phyloP scores from a whole-genome alignment of 1,140 invertebrate genomes.

The Euura lappo region DNA sequence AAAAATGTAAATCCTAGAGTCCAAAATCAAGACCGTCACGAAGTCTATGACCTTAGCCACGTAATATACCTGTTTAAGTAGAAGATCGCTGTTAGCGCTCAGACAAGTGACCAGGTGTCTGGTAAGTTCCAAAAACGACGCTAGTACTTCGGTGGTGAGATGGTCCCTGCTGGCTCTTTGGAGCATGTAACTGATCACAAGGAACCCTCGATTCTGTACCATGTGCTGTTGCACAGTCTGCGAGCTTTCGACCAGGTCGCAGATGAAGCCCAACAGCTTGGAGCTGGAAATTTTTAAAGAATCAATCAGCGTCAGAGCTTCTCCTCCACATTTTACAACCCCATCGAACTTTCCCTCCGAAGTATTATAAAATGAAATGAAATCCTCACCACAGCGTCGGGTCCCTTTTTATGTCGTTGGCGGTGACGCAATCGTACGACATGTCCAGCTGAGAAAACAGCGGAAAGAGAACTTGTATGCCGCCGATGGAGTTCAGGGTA shows the following conservation, averaged over 20 bases:
- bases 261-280: conserved; percentile 95
- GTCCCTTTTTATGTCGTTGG: conserved; percentile 81
- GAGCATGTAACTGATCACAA: conserved; percentile 97
- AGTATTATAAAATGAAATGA: conserved; percentile 18
- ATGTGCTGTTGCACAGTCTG: conserved; percentile 98
- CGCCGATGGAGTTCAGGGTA: conserved; percentile 98
- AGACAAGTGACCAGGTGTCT: conserved; percentile 96
- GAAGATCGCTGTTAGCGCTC: conserved; percentile 89
- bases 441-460: conserved; percentile 97
- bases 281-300: conserved; percentile 71
- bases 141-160: conserved; percentile 90
- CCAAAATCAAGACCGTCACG: no score
- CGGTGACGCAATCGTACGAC: conserved; percentile 78
- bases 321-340: no score
- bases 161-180: conserved; percentile 93
- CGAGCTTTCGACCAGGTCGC: conserved; percentile 95
- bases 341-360: no score
- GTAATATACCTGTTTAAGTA: conserved; percentile 88
- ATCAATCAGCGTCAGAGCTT: no score
- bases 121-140: conserved; percentile 92
- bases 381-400: conserved; percentile 80
- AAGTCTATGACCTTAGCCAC: neutral
- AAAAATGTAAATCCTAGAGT: no score
- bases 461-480: conserved; percentile 98
- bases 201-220: conserved; percentile 96